These are phyloP conservation scores for Triops cancriformis DNA, from an alignment of 1,140 invertebrate genomes.

Conservation along the genomic window DNA sequence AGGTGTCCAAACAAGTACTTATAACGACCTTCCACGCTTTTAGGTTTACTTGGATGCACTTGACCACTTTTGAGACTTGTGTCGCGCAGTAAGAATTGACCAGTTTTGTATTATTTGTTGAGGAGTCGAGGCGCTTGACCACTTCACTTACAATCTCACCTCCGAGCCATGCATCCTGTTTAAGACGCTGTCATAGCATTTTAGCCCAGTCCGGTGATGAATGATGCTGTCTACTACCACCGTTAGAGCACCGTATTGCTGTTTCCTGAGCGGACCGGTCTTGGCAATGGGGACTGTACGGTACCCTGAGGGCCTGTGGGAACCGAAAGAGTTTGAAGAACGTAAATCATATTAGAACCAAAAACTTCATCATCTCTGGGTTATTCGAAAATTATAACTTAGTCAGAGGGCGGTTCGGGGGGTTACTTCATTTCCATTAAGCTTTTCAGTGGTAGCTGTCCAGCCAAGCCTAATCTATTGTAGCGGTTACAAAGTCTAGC, in stretches of 20 bases:
- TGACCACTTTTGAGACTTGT: neutral
- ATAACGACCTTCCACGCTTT: neutral
- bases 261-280: neutral
- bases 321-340: no score
- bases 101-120: neutral
- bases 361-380: no score
- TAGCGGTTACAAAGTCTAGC: no score
- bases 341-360: no score
- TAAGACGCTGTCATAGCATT: slow-evolving; percentile 10
- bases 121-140: neutral
- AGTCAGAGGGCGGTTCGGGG: no score
- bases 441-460: no score
- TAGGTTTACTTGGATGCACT: neutral
- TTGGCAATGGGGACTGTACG: neutral
- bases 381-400: no score
- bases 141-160: neutral
- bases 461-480: no score
- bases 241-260: neutral
- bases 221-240: neutral
- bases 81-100: neutral
- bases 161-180: neutral
- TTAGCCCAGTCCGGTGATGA: neutral
- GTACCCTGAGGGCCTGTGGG: neutral
- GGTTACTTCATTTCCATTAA: no score
- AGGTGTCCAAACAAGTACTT: neutral